Base-by-base conservation (phyloP, 2,888 invertebrate species). In the Cryptocephalus moraei region DNA sequence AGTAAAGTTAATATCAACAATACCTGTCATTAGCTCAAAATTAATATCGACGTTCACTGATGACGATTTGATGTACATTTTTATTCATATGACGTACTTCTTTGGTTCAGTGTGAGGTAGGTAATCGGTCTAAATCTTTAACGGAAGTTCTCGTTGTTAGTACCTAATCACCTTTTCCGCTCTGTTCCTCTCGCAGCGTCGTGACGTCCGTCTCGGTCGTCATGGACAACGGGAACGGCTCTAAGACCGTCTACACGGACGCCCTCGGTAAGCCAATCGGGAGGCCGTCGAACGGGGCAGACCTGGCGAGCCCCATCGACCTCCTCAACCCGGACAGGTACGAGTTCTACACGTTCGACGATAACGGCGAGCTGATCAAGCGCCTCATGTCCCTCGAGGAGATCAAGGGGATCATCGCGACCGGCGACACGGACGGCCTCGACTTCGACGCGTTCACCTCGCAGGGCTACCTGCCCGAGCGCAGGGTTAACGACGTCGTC, bases 281-380 rank as follows among this genome's bases (percentile, higher is more conserved):
- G n/a, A 81, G 78, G 60, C 84, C 81, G 41, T 74, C 76, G 41
- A 73, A 66, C 51, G 80, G 78, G 39, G 73, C 80, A 8, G 78
- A 82, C 52, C 76, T 84, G 2, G 84, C 84, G n/a, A 89, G 88
- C 51, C 90, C 90, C 0, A 86, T 86, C 0, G 81, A 83, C 59
- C 73, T 91, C 1, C 70, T 90, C 8, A 84, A 84, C 54, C 91
- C 90, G 1, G 90, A 90, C 64, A 77, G 84, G 62, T 90, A 90
- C 66, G 89, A 90, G 64, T 91, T 90, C 67, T 90, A 88, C 65
- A 89, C 90, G 0, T 87, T 90, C 61, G 86, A 90, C 61, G 86
- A 88, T 61, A 81, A 82, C 47, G 90, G 90, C 10, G 86, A 90
- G 61, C 74, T 90, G 14, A 82, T 90, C 0, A 88, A 87, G 62